Percentiles rank a stretch among this genome's conserved stretches.
phyloP scores from a whole-genome alignment of 2,888 invertebrate genomes.

The Diogma glabrata region DNA sequence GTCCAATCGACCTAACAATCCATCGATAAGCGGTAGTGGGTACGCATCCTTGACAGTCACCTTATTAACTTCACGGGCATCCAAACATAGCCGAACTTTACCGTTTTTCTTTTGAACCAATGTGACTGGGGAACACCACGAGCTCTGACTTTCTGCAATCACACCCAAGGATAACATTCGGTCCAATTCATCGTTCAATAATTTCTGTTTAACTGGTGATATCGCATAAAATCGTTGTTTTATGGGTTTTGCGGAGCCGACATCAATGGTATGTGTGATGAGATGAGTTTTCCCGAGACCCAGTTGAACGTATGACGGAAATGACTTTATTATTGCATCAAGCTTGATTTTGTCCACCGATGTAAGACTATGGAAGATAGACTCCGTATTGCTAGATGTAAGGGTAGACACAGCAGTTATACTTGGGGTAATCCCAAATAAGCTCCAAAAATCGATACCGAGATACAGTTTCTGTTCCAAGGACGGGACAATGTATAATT shows the following conservation, averaged over 20 bases:
- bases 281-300: constrained; percentile 15
- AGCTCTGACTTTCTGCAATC: constrained; percentile 23
- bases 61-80: too few relatives aligned
- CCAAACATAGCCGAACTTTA: too few relatives aligned
- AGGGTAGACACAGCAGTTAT: background rate
- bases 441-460: background rate
- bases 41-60: too few relatives aligned
- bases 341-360: background rate
- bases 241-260: constrained; percentile 16
- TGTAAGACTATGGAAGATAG: background rate
- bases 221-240: constrained; percentile 19
- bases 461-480: background rate
- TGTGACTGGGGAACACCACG: constrained; percentile 25
- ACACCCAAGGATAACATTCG: constrained; percentile 24
- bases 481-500: background rate
- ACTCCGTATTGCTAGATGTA: background rate
- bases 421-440: background rate
- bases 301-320: background rate
- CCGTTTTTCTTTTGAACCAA: too few relatives aligned
- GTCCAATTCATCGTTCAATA: constrained; percentile 23
- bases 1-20: too few relatives aligned
- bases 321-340: background rate
- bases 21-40: too few relatives aligned
- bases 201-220: constrained; percentile 17
- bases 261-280: constrained; percentile 17